Base-by-base conservation (phyloP, 1,140 invertebrate species). In the Drosophila parabipectinata region DNA sequence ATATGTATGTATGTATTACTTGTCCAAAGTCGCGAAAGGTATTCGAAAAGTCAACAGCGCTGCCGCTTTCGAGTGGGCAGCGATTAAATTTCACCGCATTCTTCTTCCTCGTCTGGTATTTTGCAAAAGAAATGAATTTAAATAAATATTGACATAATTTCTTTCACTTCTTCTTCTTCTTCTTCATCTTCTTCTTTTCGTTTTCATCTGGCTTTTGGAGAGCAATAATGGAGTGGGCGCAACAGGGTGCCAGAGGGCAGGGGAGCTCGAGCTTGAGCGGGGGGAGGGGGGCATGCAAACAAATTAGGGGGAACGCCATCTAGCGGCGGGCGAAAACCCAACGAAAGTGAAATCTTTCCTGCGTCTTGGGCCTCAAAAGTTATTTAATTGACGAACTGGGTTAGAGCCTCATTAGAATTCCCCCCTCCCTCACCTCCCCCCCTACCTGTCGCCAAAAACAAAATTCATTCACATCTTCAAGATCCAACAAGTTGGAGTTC, bases 111-210 rank as follows among this genome's bases (percentile, higher is more conserved):
- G 15, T 24, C 39, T 66, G 8, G 47, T 55, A 39, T 69, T 69
- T 69, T 63, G 59, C 55, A 63, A 83, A 85, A 88, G 76, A 79
- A 87, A 89, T 79, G 83, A 67, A 89, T 89, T 89, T 90, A 87
- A 78, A 82, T 90, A 90, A 90, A 83, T 85, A 90, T 90, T 90
- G 82, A 87, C 82, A 87, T 87, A 79, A 87, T 87, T 87, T 87
- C 71, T 82, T 71, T 72, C 75, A 78, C 52, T 78, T 79, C 53
- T 62, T 7, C 52, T 78, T 79, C 53, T 62, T 7, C 30, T 56
- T 21, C 52, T 51, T 37, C 52, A 73, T 79, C 53, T 62, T 44
- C 30, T 56, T 21, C 52, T 51, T 37, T 45, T 56, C 44, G 59
- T 45, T 62, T 62, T 21, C 62, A 34, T 14, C 26, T 67, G 39